Evolutionary conservation across 1,140 invertebrate genomes (phyloP), one percentile per base, ranked within the genome.

Genomic region (Batillaria attramentaria): DNA sequence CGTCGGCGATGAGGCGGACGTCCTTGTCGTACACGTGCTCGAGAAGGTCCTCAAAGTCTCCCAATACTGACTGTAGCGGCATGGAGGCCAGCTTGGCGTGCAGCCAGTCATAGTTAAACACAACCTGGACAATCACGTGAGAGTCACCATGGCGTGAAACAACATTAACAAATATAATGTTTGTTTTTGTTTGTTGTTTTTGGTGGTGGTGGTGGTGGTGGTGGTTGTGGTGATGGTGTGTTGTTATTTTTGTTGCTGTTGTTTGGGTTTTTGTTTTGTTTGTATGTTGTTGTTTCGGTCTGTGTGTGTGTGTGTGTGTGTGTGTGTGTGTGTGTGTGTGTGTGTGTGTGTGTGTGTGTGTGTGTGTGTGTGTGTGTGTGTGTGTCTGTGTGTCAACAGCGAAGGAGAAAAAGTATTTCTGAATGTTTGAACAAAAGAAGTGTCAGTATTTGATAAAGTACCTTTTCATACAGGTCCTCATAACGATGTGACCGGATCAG

Each of bases 91-190:
- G 92, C 90, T 99, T 99, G 0, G 97, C 97, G 88, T 99, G 97
- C 0, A 99, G 92, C 97, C 98, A 99, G 82, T 97, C 95, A 89
- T 99, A 99, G 91, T 99, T 99, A 91, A 99, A 99, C 0, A 99
- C 50, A 3, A 81, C 80, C 73, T 75, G 68, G 0, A 1, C 13
- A n/a, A n/a, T n/a, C n/a, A n/a, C n/a, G n/a, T n/a, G n/a, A n/a
- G n/a, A n/a, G n/a, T n/a, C n/a, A n/a, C n/a, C 95, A 89, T 99
- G 99, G 91, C 99, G 99, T 91, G 99, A 99, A 0, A 99, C 50
- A 3, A 81, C 80, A 50, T 75, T 39, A 0, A 1, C 13, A 20
- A 18, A 60, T 16, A 6, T 31, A 60, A 60, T 4, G n/a, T 6
- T 60, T 10, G 20, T 60, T 4, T 28, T 54, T 16, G n/a, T 18